These are phyloP conservation scores for Marmota flaviventris DNA, from an alignment of 2,113 vertebrate species.

Conservation along the genomic window DNA sequence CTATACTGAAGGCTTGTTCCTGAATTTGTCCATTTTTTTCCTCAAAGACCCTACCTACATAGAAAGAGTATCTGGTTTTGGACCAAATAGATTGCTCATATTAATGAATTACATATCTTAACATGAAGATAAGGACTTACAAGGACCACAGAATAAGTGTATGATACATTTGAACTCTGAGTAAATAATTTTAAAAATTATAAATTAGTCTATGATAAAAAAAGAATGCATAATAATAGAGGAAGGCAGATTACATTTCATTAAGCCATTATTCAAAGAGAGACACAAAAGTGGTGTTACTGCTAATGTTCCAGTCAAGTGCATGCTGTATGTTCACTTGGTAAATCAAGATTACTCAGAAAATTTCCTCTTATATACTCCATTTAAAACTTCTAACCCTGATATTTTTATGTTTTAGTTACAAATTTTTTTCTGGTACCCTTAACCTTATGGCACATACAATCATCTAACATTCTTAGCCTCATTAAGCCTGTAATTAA, in stretches of 20 bases:
- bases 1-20: background rate
- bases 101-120: background rate
- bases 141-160: background rate
- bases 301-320: background rate
- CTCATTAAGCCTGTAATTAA: too few relatives aligned
- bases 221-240: background rate
- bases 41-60: background rate
- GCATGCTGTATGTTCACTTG: background rate
- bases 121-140: background rate
- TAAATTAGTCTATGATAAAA: background rate
- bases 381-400: background rate
- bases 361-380: background rate
- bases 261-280: background rate
- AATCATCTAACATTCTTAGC: background rate
- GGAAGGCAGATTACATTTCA: background rate
- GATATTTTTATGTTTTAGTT: background rate
- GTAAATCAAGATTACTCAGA: background rate
- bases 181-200: background rate
- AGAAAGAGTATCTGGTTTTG: background rate
- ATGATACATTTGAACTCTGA: background rate
- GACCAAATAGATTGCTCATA: background rate
- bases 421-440: background rate
- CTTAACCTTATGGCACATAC: background rate
- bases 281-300: background rate
- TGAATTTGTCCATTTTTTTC: too few relatives aligned